phyloP scores from a whole-genome alignment of 2,888 invertebrate species.

The Euplagia quadripunctaria region DNA sequence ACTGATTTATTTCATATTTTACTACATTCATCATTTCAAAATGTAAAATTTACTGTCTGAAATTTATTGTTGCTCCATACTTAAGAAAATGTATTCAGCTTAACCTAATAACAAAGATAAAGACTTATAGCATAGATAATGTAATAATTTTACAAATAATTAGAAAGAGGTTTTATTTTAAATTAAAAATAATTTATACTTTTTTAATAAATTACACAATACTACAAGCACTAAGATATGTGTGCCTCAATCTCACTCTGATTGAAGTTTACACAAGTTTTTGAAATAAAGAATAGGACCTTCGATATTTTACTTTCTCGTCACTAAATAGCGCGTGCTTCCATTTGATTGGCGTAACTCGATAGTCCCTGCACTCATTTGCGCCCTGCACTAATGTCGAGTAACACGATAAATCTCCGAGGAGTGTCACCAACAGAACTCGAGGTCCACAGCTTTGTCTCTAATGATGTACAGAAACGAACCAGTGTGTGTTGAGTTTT shows the following conservation, averaged over 20 bases:
- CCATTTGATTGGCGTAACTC: slow-evolving; percentile 86
- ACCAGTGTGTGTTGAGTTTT: slow-evolving; percentile 15
- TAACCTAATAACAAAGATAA: no score
- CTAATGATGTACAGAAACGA: slow-evolving; percentile 49
- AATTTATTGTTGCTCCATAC: background rate
- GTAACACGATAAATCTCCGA: slow-evolving; percentile 74
- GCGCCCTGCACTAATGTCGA: slow-evolving; percentile 75
- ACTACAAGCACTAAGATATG: no score
- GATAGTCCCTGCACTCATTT: slow-evolving; percentile 83
- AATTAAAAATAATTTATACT: background rate
- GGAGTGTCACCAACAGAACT: slow-evolving; percentile 62
- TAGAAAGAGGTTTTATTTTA: no score
- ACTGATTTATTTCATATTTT: slow-evolving; percentile 26
- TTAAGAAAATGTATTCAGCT: background rate
- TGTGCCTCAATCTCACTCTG: background rate
- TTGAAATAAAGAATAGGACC: background rate
- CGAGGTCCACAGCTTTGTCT: slow-evolving; percentile 46
- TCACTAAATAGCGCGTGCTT: slow-evolving; percentile 77
- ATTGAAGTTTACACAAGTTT: background rate
- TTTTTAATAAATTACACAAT: background rate
- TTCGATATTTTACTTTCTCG: slow-evolving; percentile 58
- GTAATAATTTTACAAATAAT: background rate
- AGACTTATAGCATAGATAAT: background rate
- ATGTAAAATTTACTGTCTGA: slow-evolving; percentile 12
- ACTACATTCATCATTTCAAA: slow-evolving; percentile 18